These are phyloP conservation scores for Thymelicus lineola DNA, from an alignment of 2,888 invertebrate species.

Conservation along the genomic window DNA sequence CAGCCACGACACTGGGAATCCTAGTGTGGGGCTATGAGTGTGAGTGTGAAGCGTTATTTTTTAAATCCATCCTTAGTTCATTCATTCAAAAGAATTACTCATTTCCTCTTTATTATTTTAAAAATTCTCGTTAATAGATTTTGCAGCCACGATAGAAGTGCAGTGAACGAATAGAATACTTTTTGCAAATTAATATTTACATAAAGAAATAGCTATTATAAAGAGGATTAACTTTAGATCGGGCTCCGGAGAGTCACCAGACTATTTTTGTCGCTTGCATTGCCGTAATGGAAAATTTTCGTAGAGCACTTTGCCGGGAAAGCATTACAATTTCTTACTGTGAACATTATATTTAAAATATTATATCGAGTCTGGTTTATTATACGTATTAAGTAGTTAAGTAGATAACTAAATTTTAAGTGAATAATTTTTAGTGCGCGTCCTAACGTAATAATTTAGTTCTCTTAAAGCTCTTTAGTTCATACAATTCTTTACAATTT, in stretches of 20 bases:
- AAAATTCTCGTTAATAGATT: conserved; percentile 61
- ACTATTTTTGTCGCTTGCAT: conserved; percentile 49
- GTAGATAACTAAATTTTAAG: no score
- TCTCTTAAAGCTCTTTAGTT: no score
- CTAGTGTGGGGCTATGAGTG: no score
- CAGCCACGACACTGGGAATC: no score
- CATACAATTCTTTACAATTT: no score
- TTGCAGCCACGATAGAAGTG: conserved; percentile 56
- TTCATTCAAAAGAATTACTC: background rate
- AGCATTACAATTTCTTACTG: conserved; percentile 27
- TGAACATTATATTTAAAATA: background rate
- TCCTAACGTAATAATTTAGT: no score
- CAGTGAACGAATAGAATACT: conserved; percentile 52
- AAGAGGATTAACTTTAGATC: conserved; percentile 56
- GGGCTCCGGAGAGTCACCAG: conserved; percentile 50
- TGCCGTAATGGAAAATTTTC: conserved; percentile 24
- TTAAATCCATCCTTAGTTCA: no score
- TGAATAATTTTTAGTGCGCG: no score
- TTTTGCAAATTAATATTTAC: conserved; percentile 66
- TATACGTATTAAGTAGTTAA: no score
- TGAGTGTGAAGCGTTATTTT: no score
- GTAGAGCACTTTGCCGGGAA: conserved; percentile 18
- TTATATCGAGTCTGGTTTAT: no score
- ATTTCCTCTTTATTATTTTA: conserved; percentile 20
- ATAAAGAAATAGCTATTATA: conserved; percentile 65